Base-by-base conservation (phyloP, 1,140 invertebrate species). In the Drosophila nigrodunni region DNA sequence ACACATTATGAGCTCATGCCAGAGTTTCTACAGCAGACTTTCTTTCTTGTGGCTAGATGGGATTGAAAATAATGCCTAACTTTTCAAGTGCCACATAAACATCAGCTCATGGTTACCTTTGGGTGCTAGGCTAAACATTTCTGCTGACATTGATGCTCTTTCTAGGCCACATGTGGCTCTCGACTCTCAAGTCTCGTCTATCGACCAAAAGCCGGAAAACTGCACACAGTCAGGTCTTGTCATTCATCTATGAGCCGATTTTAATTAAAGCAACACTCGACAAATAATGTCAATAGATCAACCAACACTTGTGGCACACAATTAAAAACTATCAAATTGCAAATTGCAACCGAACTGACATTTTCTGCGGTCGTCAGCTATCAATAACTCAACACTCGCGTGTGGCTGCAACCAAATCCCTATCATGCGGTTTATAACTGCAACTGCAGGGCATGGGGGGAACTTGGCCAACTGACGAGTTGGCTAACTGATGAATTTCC, bases 241-340 rank as follows among this genome's bases (percentile, higher is more conserved):
- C 64, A 77, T 77, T 50, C 58, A 60, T 69, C 61, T 65, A 58
- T 59, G 73, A 62, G 59, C 61, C 79, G 69, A 74, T 69, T 85
- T 66, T 67, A 88, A 74, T 80, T 83, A 88, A 77, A 69, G 67
- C 55, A 71, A 67, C 47, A 70, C 54, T 57, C 49, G 74, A 72
- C 68, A 74, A 67, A 71, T 66, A 83, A 83, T 87, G 85, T 87
- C 83, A 88, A 83, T 88, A 83, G 80, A 88, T 89, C 80, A 88
- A 69, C 61, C 71, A 73, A 78, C 82, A 78, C 70, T 67, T 69
- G 72, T 50, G 52, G 54, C 67, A 58, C 61, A 72, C 70, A 88
- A 82, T 88, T 88, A 74, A 80, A 77, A 77, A 47, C 57, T 74
- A 83, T 82, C 66, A 50, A 76, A 79, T 83, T 73, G 52, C 66